Base-by-base conservation (phyloP, 1,140 invertebrate genomes). In the Mercenaria mercenaria region DNA sequence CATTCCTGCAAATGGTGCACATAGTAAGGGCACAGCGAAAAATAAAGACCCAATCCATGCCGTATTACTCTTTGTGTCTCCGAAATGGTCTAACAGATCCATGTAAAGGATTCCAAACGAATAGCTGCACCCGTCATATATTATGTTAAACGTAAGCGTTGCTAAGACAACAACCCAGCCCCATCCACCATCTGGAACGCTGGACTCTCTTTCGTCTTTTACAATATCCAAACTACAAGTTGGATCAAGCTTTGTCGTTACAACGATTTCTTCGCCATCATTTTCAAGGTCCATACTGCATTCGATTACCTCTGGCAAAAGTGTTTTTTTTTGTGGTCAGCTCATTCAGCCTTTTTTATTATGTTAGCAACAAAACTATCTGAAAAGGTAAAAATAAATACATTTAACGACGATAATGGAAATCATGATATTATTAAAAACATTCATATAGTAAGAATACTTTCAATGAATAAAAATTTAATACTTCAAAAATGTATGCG, bases 131-230 rank as follows among this genome's bases (percentile, higher is more conserved):
- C 99, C 99, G 95, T 99, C 99, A 34, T 98, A 98, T 91, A 99
- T 99, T 26, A 99, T 96, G 94, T 99, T 99, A 52, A 99, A 97
- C 96, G 98, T 97, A 93, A 99, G 99, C 0, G 98, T 97, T 0
- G 98, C 97, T 11, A 97, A 95, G 0, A 99, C 98, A 0, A 95
- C 97, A 96, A 95, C 97, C 98, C 83, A 99, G 96, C 94, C 98
- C 97, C 89, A 99, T 37, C 98, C 98, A 41, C 98, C 98, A 92
- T 98, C 98, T 0, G 98, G 98, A 26, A 72, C 76, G 1, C 41
- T 26, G 3, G 8, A 11, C n/a, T 37, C 52, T 61, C 13, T 34
- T 37, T 41, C 43, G 20, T 4, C 32, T 69, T 69, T 32, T 13
- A 37, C 18, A 69, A 69, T n/a, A 29, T 69, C 18, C 32, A 29